Evolutionary conservation across 2,113 vertebrate genomes (phyloP).

Genomic region (Oncorhynchus clarkii): DNA sequence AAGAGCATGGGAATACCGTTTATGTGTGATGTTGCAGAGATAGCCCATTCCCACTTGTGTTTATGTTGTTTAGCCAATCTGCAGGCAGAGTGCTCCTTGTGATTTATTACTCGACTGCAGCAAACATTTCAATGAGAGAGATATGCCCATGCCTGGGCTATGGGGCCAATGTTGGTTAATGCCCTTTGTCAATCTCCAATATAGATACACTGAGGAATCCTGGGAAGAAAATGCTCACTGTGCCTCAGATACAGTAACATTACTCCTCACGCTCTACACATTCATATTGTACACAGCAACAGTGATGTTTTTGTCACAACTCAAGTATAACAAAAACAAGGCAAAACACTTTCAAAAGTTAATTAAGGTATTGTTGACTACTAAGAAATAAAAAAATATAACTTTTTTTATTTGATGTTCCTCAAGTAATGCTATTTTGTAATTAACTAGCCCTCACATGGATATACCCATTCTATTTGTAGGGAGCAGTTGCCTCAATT

Average conservation of each 20-base stretch:
- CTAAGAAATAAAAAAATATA: background rate
- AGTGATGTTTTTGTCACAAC: background rate
- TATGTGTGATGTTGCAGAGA: slow-evolving; percentile 12
- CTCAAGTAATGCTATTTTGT: background rate
- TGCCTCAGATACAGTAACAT: background rate
- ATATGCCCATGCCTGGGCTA: slow-evolving; percentile 46
- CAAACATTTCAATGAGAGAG: slow-evolving; percentile 55
- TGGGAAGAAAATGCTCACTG: background rate
- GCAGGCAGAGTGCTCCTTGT: slow-evolving; percentile 32
- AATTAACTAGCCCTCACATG: slow-evolving; percentile 1
- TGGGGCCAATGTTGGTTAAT: slow-evolving; percentile 46
- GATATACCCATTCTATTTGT: background rate
- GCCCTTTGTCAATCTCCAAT: slow-evolving; percentile 42
- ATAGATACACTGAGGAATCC: slow-evolving; percentile 10
- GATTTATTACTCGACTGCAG: slow-evolving; percentile 51
- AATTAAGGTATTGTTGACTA: background rate
- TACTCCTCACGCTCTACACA: background rate
- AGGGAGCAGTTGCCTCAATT: background rate
- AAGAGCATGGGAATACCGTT: no score
- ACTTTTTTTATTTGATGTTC: background rate
- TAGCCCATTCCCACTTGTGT: slow-evolving; percentile 30
- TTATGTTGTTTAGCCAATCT: slow-evolving; percentile 33
- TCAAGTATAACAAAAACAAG: background rate
- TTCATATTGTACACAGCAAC: background rate
- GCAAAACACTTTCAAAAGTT: background rate